Conservation (phyloP, 2,113 vertebrate species). For the Rhegmatorhina hoffmannsi region DNA sequence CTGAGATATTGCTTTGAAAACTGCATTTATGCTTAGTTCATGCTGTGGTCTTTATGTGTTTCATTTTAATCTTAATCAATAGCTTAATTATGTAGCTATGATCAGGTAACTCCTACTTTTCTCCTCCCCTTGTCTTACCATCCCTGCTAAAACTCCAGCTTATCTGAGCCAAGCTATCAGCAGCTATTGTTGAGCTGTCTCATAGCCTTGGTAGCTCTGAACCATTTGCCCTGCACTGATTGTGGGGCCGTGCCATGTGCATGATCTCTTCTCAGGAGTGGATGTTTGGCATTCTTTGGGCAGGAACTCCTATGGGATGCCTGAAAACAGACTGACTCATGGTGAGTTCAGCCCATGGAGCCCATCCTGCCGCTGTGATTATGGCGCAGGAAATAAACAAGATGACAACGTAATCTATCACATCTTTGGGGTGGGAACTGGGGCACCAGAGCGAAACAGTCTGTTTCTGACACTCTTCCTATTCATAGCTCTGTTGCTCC, state of each 20-base stretch:
- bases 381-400: constrained; percentile 36
- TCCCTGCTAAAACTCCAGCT: not conserved
- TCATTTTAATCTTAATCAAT: not conserved
- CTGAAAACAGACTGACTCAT: not conserved
- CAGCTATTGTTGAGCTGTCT: not conserved
- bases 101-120: not conserved
- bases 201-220: not conserved
- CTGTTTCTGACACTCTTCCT: not conserved
- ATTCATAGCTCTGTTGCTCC: not conserved
- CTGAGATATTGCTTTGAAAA: not conserved
- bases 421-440: not conserved
- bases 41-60: not conserved
- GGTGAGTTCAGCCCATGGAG: not conserved
- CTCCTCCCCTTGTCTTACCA: not conserved
- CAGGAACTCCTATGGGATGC: constrained; percentile 15
- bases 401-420: not conserved
- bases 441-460: not conserved
- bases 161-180: not conserved
- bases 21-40: not conserved
- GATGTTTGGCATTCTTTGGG: constrained; percentile 39
- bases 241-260: not conserved
- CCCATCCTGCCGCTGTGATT: constrained; percentile 20
- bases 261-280: not conserved
- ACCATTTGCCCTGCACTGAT: not conserved
- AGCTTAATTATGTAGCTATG: not conserved